A percentile compares a stretch with the other conserved stretches of the same genome.
These are phyloP conservation scores for Eretmocerus hayati DNA, from an alignment of 2,888 invertebrate species.

Conservation along the genomic window DNA sequence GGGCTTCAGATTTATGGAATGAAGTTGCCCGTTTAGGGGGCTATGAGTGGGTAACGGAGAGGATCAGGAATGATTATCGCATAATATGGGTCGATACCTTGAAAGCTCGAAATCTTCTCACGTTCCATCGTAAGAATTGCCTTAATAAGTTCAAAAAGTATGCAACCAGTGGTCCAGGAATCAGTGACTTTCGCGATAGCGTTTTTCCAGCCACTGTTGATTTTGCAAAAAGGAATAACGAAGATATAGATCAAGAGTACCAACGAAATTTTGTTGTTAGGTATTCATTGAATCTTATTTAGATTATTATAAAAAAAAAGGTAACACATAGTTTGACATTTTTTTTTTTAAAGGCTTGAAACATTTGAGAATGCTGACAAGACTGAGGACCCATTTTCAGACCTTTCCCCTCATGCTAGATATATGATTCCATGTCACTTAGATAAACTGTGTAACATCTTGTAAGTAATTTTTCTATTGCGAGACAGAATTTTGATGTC, in stretches of 20 bases:
- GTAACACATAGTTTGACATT: background rate
- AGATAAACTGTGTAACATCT: slow-evolving; percentile 28
- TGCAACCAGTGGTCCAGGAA: slow-evolving; percentile 12
- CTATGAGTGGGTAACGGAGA: slow-evolving; percentile 32
- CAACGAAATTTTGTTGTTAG: slow-evolving; percentile 34
- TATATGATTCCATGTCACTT: slow-evolving; percentile 35
- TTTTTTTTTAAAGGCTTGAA: slow-evolving; percentile 28
- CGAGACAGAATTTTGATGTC: too few relatives aligned
- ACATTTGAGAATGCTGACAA: slow-evolving; percentile 26
- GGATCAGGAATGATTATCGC: slow-evolving; percentile 28
- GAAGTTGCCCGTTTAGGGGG: slow-evolving; percentile 32
- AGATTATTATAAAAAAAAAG: background rate
- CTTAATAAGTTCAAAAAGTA: slow-evolving; percentile 9
- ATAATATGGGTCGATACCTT: slow-evolving; percentile 36
- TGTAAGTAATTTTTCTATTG: too few relatives aligned
- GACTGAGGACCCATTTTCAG: slow-evolving; percentile 32
- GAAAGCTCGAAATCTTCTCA: slow-evolving; percentile 27
- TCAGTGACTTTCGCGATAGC: slow-evolving; percentile 34
- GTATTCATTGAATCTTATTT: slow-evolving; percentile 20
- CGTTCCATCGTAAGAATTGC: slow-evolving; percentile 11
- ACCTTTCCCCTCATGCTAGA: slow-evolving; percentile 32
- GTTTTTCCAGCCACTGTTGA: slow-evolving; percentile 31
- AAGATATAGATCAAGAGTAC: slow-evolving; percentile 24
- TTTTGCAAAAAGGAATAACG: slow-evolving; percentile 29
- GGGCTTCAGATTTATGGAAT: slow-evolving; percentile 32